Percentiles rank a stretch among this genome's conserved stretches.
Conservation (phyloP, 2,797 vertebrate species). For the Premnoplex brunnescens region DNA sequence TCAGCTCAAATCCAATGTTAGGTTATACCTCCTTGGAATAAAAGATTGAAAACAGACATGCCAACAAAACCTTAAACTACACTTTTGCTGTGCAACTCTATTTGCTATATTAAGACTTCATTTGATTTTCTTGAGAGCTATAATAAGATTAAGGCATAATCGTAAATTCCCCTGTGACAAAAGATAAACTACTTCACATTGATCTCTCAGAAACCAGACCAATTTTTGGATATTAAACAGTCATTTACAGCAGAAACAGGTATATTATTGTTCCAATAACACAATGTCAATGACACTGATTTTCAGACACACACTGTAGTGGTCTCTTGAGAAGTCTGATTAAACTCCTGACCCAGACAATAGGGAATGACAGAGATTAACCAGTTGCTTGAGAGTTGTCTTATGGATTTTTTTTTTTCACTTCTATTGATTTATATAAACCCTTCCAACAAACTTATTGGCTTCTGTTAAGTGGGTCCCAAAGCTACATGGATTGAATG, state of each 20-base stretch:
- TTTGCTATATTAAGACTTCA: not conserved
- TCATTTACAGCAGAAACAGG: not conserved
- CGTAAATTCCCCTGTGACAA: not conserved
- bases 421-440: not conserved
- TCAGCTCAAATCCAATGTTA: not conserved
- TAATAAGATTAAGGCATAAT: conserved; percentile 33
- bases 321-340: not conserved
- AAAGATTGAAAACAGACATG: not conserved
- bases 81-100: not conserved
- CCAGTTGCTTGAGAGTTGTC: not conserved
- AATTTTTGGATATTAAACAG: not conserved
- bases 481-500: not conserved
- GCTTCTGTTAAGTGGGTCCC: not conserved
- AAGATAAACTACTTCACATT: conserved; percentile 10
- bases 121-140: conserved; percentile 14
- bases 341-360: not conserved
- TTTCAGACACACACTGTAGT: not conserved
- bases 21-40: not conserved
- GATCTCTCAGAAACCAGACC: not conserved
- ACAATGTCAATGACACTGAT: not conserved
- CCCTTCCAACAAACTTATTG: not conserved
- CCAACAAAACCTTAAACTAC: not conserved
- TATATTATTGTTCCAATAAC: not conserved
- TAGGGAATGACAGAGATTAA: not conserved
- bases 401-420: not conserved